phyloP scores from a whole-genome alignment of 2,888 invertebrate species.

The Netelia inedita region DNA sequence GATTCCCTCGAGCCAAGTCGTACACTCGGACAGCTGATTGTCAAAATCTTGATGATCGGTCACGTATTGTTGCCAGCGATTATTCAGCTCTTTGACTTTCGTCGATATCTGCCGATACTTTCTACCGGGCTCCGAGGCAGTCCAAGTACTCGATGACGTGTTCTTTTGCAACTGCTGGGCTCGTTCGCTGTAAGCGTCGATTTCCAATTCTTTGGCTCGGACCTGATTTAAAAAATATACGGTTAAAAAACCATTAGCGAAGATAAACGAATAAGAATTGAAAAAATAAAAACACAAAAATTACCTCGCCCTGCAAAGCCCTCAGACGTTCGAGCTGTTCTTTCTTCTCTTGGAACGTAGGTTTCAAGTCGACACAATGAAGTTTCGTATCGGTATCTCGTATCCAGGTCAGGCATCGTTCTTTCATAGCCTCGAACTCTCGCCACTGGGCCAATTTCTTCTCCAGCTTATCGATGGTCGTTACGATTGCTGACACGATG shows the following conservation, averaged over 20 bases:
- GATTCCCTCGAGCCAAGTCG: constrained; percentile 93
- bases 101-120: constrained; percentile 96
- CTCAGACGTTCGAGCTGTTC: constrained; percentile 93
- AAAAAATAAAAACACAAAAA: too few species aligned
- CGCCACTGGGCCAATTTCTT: constrained; percentile 95
- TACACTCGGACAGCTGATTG: constrained; percentile 91
- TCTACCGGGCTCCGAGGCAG: constrained; percentile 95
- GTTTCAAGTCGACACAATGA: constrained; percentile 94
- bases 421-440: constrained; percentile 95
- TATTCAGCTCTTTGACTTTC: constrained; percentile 95
- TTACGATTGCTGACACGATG: constrained; percentile 90
- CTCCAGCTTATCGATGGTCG: constrained; percentile 92
- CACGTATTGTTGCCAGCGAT: constrained; percentile 97
- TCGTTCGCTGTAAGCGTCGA: constrained; percentile 96
- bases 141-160: constrained; percentile 91
- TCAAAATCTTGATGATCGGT: constrained; percentile 95
- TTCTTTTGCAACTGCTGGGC: constrained; percentile 94
- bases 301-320: constrained; percentile 91
- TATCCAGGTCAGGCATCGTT: constrained; percentile 94
- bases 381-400: constrained; percentile 94
- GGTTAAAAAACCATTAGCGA: background rate
- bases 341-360: constrained; percentile 93
- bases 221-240: constrained; percentile 84
- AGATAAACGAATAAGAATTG: background rate
- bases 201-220: constrained; percentile 95